These are phyloP conservation scores for Synodontis membranacea DNA, from an alignment of 2,113 vertebrate genomes.

Conservation along the genomic window DNA sequence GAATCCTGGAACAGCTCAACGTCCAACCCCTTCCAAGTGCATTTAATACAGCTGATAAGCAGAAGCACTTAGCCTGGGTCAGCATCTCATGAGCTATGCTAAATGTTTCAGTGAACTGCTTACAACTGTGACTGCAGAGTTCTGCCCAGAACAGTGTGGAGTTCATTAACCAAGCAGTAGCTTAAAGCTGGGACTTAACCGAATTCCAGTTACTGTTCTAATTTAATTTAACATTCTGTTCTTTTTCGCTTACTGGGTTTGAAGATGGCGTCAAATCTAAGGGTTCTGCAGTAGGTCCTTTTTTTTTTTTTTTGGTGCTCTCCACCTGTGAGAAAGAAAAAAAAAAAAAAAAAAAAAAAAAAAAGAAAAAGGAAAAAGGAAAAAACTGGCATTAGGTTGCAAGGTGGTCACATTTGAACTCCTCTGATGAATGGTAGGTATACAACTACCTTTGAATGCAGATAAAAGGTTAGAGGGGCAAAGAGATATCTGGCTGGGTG, in stretches of 20 bases:
- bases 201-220: background rate
- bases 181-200: conserved; percentile 9
- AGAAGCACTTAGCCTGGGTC: background rate
- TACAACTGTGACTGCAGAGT: background rate
- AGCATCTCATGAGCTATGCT: background rate
- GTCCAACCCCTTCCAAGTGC: background rate
- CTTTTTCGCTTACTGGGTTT: conserved; percentile 6
- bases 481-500: conserved; percentile 69
- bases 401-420: conserved; percentile 74
- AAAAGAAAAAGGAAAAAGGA: conserved; percentile 44
- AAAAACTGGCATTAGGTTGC: conserved; percentile 73
- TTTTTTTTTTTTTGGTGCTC: conserved; percentile 42
- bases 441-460: conserved; percentile 73
- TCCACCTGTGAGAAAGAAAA: conserved; percentile 63
- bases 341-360: conserved; percentile 39
- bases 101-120: background rate
- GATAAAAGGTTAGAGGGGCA: conserved; percentile 71
- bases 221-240: conserved; percentile 35
- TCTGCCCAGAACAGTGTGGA: background rate
- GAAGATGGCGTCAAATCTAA: conserved; percentile 15
- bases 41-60: background rate
- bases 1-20: background rate
- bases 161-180: background rate
- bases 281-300: conserved; percentile 26
- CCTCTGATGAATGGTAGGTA: conserved; percentile 68